Conservation (phyloP, 2,888 invertebrate genomes). For the Arge pagana region DNA sequence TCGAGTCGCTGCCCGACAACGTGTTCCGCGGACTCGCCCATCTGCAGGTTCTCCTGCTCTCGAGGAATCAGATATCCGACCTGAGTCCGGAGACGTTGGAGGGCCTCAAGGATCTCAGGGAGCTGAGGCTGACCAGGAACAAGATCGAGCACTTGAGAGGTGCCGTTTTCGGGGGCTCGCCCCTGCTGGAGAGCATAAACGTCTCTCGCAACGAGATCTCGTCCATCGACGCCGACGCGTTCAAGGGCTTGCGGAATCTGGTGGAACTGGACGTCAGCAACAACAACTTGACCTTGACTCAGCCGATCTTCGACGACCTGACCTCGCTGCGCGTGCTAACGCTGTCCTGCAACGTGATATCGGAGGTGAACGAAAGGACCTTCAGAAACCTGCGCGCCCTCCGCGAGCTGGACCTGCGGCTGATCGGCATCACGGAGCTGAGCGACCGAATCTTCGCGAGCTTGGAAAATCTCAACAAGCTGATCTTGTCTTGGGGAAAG, state of each 20-base stretch:
- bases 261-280: conserved; percentile 15
- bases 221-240: background rate
- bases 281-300: conserved; percentile 8
- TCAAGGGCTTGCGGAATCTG: conserved; percentile 1
- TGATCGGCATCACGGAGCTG: conserved; percentile 16
- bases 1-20: conserved; percentile 4
- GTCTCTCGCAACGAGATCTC: conserved; percentile 17
- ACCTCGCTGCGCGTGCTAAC: background rate
- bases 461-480: conserved; percentile 9
- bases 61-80: conserved; percentile 8
- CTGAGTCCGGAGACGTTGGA: background rate
- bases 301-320: conserved; percentile 4
- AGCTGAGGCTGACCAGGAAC: conserved; percentile 12
- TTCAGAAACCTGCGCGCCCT: conserved; percentile 5
- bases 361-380: conserved; percentile 5
- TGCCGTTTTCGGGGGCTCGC: background rate
- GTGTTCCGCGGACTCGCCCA: background rate
- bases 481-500: conserved; percentile 14
- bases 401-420: conserved; percentile 14
- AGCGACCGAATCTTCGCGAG: conserved; percentile 3
- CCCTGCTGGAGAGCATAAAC: conserved; percentile 1
- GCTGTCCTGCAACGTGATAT: conserved; percentile 16
- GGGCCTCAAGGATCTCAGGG: conserved; percentile 10
- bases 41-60: conserved; percentile 4
- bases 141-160: conserved; percentile 7